Percentiles rank a stretch among this genome's conserved stretches.
phyloP scores from a whole-genome alignment of 2,888 invertebrate genomes.

The Hipparchia sbordonii region DNA sequence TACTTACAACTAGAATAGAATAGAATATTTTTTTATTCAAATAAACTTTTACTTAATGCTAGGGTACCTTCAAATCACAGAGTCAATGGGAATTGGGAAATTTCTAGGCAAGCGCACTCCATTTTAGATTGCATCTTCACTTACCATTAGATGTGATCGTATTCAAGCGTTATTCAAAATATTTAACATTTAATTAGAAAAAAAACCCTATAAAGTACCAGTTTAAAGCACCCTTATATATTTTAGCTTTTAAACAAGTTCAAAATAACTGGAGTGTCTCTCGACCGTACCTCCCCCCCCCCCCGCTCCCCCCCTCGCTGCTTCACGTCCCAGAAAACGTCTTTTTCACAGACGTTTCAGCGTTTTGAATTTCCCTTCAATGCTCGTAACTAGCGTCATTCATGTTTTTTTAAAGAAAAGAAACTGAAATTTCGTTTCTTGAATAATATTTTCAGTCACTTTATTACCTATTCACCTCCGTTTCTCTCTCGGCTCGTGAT shows the following conservation, averaged over 20 bases:
- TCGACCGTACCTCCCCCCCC: background rate
- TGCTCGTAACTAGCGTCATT: conserved; percentile 30
- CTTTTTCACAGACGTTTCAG: conserved; percentile 28
- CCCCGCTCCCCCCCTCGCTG: background rate
- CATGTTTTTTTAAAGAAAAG: conserved; percentile 19
- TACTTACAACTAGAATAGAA: too few species aligned
- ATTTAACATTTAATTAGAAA: too few species aligned
- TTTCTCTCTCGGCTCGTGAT: background rate
- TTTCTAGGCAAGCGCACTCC: too few species aligned
- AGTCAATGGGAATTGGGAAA: too few species aligned
- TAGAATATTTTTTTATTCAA: too few species aligned
- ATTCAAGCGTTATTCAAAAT: too few species aligned
- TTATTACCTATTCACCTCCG: background rate
- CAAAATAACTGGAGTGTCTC: conserved; percentile 25
- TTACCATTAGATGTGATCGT: too few species aligned
- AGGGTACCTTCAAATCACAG: too few species aligned
- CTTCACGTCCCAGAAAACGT: conserved; percentile 27
- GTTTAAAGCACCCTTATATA: background rate
- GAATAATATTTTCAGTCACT: conserved; percentile 14
- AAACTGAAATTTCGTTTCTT: conserved; percentile 10
- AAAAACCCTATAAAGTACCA: too few species aligned
- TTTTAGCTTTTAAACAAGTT: conserved; percentile 20
- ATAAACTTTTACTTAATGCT: too few species aligned
- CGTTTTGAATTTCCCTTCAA: conserved; percentile 31
- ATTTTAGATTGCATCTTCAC: too few species aligned